These are phyloP conservation scores for Pseudomyrmex sp. DNA, from an alignment of 1,140 invertebrate species.

Conservation along the genomic window DNA sequence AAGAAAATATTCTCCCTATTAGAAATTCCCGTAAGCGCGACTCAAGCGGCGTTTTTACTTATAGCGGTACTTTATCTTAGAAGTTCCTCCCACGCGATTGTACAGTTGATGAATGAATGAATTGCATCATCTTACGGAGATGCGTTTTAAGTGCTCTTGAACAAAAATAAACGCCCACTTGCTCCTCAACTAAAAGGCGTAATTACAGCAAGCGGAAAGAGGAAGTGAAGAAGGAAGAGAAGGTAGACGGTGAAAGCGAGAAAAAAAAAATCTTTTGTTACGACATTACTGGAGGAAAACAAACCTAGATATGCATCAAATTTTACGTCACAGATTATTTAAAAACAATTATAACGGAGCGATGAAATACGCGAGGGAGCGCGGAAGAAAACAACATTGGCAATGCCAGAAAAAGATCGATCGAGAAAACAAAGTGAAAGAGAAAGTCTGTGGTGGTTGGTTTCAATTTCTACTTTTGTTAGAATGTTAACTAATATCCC, in stretches of 20 bases:
- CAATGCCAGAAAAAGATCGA: neutral
- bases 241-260: constrained; percentile 40
- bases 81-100: constrained; percentile 66
- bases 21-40: constrained; percentile 39
- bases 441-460: constrained; percentile 2
- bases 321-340: too few species aligned
- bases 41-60: constrained; percentile 52
- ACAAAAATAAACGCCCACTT: constrained; percentile 73
- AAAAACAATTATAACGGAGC: neutral
- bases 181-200: constrained; percentile 54
- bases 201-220: constrained; percentile 54
- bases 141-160: constrained; percentile 68
- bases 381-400: neutral
- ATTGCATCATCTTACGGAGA: constrained; percentile 76
- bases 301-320: too few species aligned
- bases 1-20: neutral
- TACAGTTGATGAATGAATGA: constrained; percentile 76
- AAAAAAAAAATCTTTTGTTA: constrained; percentile 9
- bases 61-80: constrained; percentile 49
- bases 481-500: constrained; percentile 63
- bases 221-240: neutral
- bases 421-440: constrained; percentile 29
- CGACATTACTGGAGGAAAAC: too few species aligned
- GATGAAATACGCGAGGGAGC: too few species aligned
- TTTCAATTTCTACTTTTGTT: constrained; percentile 45